phyloP scores from a whole-genome alignment of 2,113 vertebrate genomes.

The Pomatorhinus ruficollis region DNA sequence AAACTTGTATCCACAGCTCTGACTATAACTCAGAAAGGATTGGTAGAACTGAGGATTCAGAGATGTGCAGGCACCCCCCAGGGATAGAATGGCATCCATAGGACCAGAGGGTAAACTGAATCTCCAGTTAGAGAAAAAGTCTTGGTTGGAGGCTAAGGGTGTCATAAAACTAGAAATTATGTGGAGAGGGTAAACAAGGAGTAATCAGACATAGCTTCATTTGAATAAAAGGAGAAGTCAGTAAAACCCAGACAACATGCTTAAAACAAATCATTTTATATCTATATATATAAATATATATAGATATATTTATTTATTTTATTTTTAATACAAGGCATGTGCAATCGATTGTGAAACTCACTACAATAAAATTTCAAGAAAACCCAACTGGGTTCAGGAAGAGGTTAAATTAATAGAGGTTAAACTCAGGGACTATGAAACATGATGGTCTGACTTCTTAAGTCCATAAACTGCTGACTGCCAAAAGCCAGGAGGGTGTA shows the following conservation, averaged over 20 bases:
- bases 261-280: fast-evolving
- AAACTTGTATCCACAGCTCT: neutral
- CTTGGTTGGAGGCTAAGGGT: neutral
- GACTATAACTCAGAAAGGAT: neutral
- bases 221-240: neutral
- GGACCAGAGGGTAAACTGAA: neutral
- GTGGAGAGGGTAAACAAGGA: neutral
- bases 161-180: neutral
- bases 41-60: neutral
- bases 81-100: neutral
- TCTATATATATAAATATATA: too few species aligned
- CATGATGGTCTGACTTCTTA: conserved; percentile 11
- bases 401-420: conserved; percentile 37
- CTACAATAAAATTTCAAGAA: neutral
- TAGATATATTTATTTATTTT: neutral
- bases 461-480: conserved; percentile 12
- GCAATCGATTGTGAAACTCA: neutral
- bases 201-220: neutral
- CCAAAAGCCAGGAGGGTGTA: conserved; percentile 20
- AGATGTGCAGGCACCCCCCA: neutral
- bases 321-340: neutral
- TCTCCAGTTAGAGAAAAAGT: neutral
- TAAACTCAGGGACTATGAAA: neutral
- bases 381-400: neutral
- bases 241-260: neutral